phyloP scores from a whole-genome alignment of 1,140 invertebrate genomes.

The Dinoponera quadriceps region DNA sequence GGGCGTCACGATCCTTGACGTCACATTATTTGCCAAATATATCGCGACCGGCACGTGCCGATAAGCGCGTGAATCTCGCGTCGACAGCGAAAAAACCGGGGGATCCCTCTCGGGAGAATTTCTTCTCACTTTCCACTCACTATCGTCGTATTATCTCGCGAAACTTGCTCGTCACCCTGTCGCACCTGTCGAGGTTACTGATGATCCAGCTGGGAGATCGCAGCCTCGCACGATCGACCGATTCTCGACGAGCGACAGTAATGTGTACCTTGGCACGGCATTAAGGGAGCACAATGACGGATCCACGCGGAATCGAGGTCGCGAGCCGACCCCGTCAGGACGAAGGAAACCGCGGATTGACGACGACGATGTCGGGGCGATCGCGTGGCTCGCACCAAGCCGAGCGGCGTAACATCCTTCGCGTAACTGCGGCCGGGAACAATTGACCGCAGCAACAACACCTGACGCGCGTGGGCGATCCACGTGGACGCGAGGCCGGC shows the following conservation, averaged over 20 bases:
- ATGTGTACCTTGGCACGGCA: no score
- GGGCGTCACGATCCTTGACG: slow-evolving; percentile 8
- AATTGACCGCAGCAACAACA: slow-evolving; percentile 67
- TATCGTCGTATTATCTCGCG: not conserved
- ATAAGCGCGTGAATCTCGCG: no score
- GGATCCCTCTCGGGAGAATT: no score
- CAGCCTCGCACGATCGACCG: no score
- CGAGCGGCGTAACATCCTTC: slow-evolving; percentile 63
- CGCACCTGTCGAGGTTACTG: not conserved
- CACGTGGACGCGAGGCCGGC: slow-evolving; percentile 61
- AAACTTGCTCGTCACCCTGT: not conserved
- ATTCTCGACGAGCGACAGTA: no score
- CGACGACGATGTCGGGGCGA: not conserved
- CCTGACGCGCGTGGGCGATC: slow-evolving; percentile 68
- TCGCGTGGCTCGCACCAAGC: slow-evolving; percentile 9
- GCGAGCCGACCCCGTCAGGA: not conserved
- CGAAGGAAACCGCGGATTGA: not conserved
- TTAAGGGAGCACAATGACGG: not conserved
- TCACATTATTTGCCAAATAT: slow-evolving; percentile 17
- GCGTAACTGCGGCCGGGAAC: slow-evolving; percentile 60
- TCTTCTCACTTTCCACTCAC: no score
- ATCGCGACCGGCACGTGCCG: not conserved
- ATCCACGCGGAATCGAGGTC: not conserved
- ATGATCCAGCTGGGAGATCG: not conserved
- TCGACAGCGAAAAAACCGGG: not conserved